These are phyloP conservation scores for Lamellibrachia satsuma DNA, from an alignment of 2,888 invertebrate genomes.

Conservation along the genomic window DNA sequence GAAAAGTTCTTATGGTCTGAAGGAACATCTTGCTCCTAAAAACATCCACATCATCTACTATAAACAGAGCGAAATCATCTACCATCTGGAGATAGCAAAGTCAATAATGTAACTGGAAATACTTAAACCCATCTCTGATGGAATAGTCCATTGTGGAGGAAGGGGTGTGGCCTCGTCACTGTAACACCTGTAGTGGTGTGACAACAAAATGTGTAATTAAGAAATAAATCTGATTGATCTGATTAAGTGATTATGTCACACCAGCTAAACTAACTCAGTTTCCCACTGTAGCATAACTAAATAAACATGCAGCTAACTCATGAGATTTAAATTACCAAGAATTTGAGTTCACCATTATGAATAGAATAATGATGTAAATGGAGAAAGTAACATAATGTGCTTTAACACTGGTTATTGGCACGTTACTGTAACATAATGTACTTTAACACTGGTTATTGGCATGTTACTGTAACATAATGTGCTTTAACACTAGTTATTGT, in stretches of 20 bases:
- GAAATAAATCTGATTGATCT: background rate
- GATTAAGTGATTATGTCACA: background rate
- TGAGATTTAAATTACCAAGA: background rate
- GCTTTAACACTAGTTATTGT: background rate
- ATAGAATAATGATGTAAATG: background rate
- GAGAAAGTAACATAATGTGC: background rate
- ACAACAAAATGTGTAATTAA: too few species aligned
- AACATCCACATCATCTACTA: background rate
- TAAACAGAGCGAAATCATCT: background rate
- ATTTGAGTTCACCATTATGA: background rate
- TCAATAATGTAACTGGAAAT: background rate
- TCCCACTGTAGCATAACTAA: background rate
- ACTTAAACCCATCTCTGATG: background rate
- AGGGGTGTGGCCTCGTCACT: background rate
- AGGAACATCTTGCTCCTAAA: background rate
- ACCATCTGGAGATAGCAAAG: background rate
- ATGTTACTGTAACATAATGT: background rate
- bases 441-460: background rate
- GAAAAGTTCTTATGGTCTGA: background rate
- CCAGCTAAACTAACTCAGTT: background rate
- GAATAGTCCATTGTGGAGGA: background rate
- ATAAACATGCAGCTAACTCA: background rate
- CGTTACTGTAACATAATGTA: background rate
- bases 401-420: background rate
- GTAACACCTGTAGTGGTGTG: background rate